Conservation (phyloP, 2,888 invertebrate species). For the Hanleya hanleyi region DNA sequence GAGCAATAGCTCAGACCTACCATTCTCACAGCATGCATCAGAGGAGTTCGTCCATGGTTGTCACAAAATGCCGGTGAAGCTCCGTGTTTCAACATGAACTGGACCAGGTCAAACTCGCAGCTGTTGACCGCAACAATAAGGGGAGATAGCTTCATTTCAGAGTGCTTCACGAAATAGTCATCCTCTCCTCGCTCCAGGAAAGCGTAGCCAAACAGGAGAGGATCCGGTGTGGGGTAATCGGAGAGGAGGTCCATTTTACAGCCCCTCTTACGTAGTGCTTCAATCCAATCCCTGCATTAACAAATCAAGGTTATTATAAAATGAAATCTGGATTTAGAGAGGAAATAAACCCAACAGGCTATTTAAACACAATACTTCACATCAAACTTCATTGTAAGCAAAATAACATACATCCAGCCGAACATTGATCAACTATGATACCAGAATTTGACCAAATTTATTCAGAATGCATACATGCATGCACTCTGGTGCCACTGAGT, state of each 20-base stretch:
- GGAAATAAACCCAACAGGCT: not conserved
- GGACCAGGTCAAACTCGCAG: conserved; percentile 66
- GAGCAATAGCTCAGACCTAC: conserved; percentile 50
- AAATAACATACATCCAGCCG: too few species aligned
- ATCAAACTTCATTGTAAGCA: too few species aligned
- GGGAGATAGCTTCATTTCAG: conserved; percentile 60
- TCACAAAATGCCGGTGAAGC: conserved; percentile 72
- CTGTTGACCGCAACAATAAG: conserved; percentile 71
- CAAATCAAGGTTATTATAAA: conserved; percentile 35
- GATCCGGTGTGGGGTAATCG: conserved; percentile 59
- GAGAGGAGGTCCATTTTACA: conserved; percentile 62
- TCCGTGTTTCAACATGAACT: conserved; percentile 67
- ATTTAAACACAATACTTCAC: not conserved
- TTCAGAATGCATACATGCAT: too few species aligned
- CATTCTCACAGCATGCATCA: conserved; percentile 74
- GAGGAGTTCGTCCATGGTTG: conserved; percentile 68
- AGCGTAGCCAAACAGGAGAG: conserved; percentile 56
- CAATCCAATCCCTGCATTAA: conserved; percentile 54
- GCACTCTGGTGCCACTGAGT: too few species aligned
- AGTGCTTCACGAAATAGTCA: conserved; percentile 51
- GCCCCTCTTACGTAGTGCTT: conserved; percentile 57
- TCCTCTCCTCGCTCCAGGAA: conserved; percentile 34
- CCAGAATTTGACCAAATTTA: too few species aligned
- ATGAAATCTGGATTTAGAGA: conserved; percentile 19
- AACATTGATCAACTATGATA: too few species aligned